Base-by-base conservation (phyloP, 2,113 vertebrate species). In the Collichthys lucidus region DNA sequence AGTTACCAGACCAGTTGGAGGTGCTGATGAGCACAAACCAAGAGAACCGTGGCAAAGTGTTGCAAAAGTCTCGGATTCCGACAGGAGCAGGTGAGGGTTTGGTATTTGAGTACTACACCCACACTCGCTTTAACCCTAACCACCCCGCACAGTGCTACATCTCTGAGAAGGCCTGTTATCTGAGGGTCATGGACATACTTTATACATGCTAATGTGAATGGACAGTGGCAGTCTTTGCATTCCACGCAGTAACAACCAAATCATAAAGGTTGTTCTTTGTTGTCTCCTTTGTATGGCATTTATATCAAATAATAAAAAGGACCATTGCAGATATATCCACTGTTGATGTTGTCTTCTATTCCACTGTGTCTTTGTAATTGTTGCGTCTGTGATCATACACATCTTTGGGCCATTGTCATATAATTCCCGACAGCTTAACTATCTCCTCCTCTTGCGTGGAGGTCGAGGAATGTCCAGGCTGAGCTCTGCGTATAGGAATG, bases 151-250 rank as follows among this genome's bases (percentile, higher is more conserved):
- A 92, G 22, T 99, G 98, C 85, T 99, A 95, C 60, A 74, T 99
- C 74, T 96, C 98, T 57, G 96, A 95, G 86, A 97, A 95, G 79
- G 97, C 97, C 40, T 99, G 98, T 89, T 99, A 98, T 73, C 90
- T 97, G 52, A 93, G 88, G 3, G 87, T 26, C 12, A 16, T 99
- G 0, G 86, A 94, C 90, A 92, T 99, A 70, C 93, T 99, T 35
- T 96, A 97, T 0, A 77, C 59, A 67, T 96, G 93, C 83, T 97
- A 92, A 93, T 19, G 71, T 90, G 44, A 77, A 47, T 6, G 24
- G 0, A 31, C 1, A 24, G 29, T 7, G 11, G 6, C 7, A 29
- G 17, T 16, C 15, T 44, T 40, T 59, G 16, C 20, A 29, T 22
- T 26, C 0, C 70, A 40, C n/a, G 71, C 19, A 50, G 53, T 5